Base-by-base conservation (phyloP, 1,140 invertebrate species). In the Propsilocerus akamusi region DNA sequence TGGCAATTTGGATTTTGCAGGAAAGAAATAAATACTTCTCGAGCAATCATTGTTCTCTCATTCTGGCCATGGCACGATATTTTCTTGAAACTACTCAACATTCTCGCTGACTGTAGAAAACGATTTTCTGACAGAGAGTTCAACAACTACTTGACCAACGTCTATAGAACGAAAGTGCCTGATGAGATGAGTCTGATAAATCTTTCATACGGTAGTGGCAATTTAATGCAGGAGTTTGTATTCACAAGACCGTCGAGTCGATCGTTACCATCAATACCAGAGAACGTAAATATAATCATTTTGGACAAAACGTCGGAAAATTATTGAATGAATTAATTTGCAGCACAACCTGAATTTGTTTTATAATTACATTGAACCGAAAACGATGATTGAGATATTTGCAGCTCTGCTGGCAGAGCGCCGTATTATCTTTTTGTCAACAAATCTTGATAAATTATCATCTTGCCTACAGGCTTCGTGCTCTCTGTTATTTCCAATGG, bases 1-100 rank as follows among this genome's bases (percentile, higher is more conserved):
- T 96, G 88, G 78, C 91, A 86, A 28, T 96, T 92, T 75, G 92
- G 92, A 53, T 96, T 92, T 67, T 95, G 90, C 66, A 80, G 91
- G 37, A 87, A 93, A 62, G 84, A 92, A 67, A 83, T 86, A 12
- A 81, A 83, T 59, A 76, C 80, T 12, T 74, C 82, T 60, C 81
- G 81, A 32, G 78, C 83, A 50, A 68, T 89, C 56, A 41, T 20
- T 6, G 34, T 91, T 46, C 69, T 86, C 51, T 92, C 88, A 58
- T 85, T 81, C 64, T 70, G 96, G 55, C 91, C 92, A 54, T 96
- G 92, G 92, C 92, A 94, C 66, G 90, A 95, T 69, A 81, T 83
- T 56, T 96, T 96, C 72, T 91, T 92, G 63, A 90, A 87, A 79
- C 80, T 73, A 66, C 69, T 75, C 52, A 52, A 52, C 47, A 53